Evolutionary conservation across 2,113 vertebrate species (phyloP).

Genomic region (Gadus macrocephalus): DNA sequence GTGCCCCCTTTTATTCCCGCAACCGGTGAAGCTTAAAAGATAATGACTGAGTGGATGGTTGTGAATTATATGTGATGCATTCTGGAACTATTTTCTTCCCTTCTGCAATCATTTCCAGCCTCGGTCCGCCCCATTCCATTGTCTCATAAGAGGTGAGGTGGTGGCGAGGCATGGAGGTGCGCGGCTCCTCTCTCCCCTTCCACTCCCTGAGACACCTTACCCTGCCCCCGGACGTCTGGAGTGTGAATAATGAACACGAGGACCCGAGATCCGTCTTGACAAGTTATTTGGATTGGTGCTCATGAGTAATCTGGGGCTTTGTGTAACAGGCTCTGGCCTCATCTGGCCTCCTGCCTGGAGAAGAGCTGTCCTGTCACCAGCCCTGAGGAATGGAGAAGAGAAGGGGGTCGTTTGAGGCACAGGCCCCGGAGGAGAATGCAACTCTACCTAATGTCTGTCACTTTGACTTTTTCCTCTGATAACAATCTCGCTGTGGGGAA

Average conservation of each 20-base stretch:
- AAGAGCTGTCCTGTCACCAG: conserved; percentile 42
- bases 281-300: conserved; percentile 66
- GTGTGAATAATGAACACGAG: conserved; percentile 61
- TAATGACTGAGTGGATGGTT: too few relatives aligned
- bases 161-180: too few relatives aligned
- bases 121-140: too few relatives aligned
- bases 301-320: conserved; percentile 60
- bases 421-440: conserved; percentile 11
- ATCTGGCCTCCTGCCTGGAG: conserved; percentile 23
- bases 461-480: conserved; percentile 48
- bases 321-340: conserved; percentile 43
- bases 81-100: too few relatives aligned
- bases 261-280: conserved; percentile 67
- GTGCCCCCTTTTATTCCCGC: too few relatives aligned
- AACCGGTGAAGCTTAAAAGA: too few relatives aligned
- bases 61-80: too few relatives aligned
- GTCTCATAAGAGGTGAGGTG: too few relatives aligned
- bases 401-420: conserved; percentile 32
- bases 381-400: conserved; percentile 46
- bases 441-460: conserved; percentile 31
- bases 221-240: conserved; percentile 59
- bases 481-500: conserved; percentile 37
- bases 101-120: too few relatives aligned
- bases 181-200: too few relatives aligned
- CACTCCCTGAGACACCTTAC: not conserved